A percentile compares a stretch with the other conserved stretches of the same genome.
phyloP scores from a whole-genome alignment of 2,797 vertebrate genomes.

The Betta splendens region DNA sequence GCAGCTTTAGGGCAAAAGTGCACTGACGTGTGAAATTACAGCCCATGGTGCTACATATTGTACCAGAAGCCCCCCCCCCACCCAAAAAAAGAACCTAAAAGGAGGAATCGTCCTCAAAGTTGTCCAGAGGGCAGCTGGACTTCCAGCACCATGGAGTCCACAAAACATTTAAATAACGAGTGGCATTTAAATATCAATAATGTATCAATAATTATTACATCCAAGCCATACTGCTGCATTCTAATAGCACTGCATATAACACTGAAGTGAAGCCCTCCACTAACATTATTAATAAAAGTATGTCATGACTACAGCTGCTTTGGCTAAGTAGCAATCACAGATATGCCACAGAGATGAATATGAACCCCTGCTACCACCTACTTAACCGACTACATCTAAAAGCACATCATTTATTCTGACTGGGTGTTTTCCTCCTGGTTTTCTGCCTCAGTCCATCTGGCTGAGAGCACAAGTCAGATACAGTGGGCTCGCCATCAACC shows the following conservation, averaged over 20 bases:
- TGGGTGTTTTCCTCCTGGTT: conserved; percentile 32
- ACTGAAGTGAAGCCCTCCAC: background rate
- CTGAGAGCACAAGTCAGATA: conserved; percentile 57
- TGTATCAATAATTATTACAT: too few species aligned
- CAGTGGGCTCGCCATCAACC: conserved; percentile 61
- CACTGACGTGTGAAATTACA: conserved; percentile 99
- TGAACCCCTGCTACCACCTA: background rate
- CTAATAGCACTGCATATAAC: background rate
- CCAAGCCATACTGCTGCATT: background rate
- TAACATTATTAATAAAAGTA: background rate
- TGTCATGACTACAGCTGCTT: background rate
- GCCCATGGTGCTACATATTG: conserved; percentile 99
- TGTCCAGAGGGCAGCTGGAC: conserved; percentile 85
- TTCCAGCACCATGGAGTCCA: conserved; percentile 55
- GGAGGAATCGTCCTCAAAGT: conserved; percentile 88
- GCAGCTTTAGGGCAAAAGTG: conserved; percentile 98
- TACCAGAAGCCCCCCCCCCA: conserved; percentile 95
- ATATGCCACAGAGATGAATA: background rate
- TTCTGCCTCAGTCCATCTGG: conserved; percentile 38
- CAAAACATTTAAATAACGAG: conserved; percentile 25
- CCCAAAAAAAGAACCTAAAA: conserved; percentile 70
- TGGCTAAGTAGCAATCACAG: background rate
- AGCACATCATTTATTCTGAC: conserved; percentile 30
- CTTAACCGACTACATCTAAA: conserved; percentile 1
- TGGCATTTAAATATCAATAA: too few species aligned